Base-by-base conservation (phyloP, 2,113 vertebrate species). In the Peucedramus taeniatus region DNA sequence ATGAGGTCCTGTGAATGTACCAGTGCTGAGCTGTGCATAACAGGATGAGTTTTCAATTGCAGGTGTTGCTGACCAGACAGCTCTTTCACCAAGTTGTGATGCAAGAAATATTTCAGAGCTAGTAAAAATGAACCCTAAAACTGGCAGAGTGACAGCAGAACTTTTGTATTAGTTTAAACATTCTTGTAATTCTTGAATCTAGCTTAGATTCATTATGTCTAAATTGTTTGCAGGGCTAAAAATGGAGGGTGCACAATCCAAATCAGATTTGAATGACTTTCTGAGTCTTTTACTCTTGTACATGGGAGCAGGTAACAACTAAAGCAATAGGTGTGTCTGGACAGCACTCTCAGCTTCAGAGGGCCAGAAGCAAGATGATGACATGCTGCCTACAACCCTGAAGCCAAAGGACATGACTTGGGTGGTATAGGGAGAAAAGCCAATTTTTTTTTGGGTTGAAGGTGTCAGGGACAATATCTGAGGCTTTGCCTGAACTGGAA, bases 381-480 rank as follows among this genome's bases (percentile, higher is more conserved):
- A 19, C 33, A 18, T 19, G n/a, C 45, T 77, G 50, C 50, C 31
- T 31, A 21, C 14, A 56, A 12, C 15, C 7, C 33, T 68, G 11
- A 16, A 63, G 50, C 26, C 42, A 27, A 39, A 44, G 28, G 33
- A 57, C 54, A 13, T 30, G 39, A 18, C 11, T n/a, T 2, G 3
- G 20, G 15, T 42, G 26, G 15, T 20, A 35, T 8, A 57, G 54
- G 24, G 45, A 66, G n/a, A 33, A 77, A n/a, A 71, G 22, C 4
- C 1, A 2, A 31, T 57, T 17, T 13, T 11, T 21, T n/a, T 15
- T 14, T 27, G n/a, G 3, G 8, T 57, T 2, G 3, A 40, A 85
- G 31, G 35, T 74, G 45, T n/a, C 23, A 49, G 24, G 26, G 31
- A 53, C 15, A 31, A 75, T 56, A 28, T 15, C 69, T 42, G 31